Base-by-base conservation (phyloP, 2,888 invertebrate species). In the Agonopterix subpropinquella region DNA sequence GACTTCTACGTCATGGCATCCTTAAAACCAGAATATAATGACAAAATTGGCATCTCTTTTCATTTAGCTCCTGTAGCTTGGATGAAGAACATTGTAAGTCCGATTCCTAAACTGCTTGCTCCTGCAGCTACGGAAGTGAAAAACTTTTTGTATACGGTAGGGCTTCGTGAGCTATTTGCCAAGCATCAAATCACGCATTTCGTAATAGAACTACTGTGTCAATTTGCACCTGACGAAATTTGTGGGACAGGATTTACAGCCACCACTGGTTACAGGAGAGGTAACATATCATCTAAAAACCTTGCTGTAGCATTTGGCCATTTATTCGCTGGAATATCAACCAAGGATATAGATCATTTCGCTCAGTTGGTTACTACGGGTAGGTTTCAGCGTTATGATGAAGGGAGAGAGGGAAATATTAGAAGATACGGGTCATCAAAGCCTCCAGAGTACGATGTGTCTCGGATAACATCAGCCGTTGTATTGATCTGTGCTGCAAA, bases 91-190 rank as follows among this genome's bases (percentile, higher is more conserved):
- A 73, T 90, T 49, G 77, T 56, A 1, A 75, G 70, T 48, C 77
- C 77, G 0, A 2, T 82, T 11, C 56, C 67, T 0, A 62, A 64
- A 41, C 15, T 73, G 0, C 46, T 61, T 44, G 67, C 76, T 1
- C 66, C 59, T 9, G 53, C 56, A 1, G 61, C 66, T 2, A 51
- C 58, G 5, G 47, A 54, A 0, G 52, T 81, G 11, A 77, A 72
- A 56, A 50, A 54, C 2, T 47, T 75, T 13, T 51, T 78, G 49
- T 75, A 85, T 8, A 51, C 77, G 36, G 62, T 91, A 54, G 92
- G 92, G 1, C 57, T 85, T 1, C 70, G 89, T 53, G 94, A 95
- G 66, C 89, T 96, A 51, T 68, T 92, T 18, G 94, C 94, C 3
- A 74, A 68, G 47, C 43, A 91, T 79, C 64, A 82, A 62, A 43